Percentiles rank a stretch among this genome's conserved stretches.
Evolutionary conservation across 2,888 invertebrate genomes (phyloP).

Genomic region (Callyntrura sp.): DNA sequence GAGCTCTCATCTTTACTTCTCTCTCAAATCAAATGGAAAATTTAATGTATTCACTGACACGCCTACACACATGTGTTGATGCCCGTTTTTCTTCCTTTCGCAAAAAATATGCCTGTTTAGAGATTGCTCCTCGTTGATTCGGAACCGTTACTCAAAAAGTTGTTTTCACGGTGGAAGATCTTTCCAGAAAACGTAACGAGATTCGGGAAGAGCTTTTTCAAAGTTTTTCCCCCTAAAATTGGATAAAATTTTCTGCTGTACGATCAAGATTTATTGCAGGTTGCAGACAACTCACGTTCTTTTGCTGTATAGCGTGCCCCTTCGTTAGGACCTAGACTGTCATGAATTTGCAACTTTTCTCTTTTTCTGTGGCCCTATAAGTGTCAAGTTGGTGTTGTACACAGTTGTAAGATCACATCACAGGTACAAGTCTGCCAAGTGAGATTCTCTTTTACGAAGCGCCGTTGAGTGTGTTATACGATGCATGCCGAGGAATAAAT

Average conservation of each 20-base stretch:
- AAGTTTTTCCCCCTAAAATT: not conserved
- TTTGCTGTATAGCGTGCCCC: not conserved
- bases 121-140: no score
- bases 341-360: not conserved
- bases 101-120: no score
- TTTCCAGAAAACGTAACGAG: no score
- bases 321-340: not conserved
- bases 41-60: not conserved
- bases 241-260: not conserved
- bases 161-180: no score
- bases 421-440: no score
- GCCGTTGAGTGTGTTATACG: not conserved
- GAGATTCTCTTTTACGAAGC: not conserved
- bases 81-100: no score
- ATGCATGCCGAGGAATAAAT: not conserved
- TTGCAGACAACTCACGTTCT: not conserved
- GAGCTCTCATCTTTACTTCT: not conserved
- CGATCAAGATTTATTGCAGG: slow-evolving; percentile 30
- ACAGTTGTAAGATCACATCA: not conserved
- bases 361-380: not conserved
- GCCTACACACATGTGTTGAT: no score
- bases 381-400: not conserved
- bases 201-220: not conserved
- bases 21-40: slow-evolving; percentile 30
- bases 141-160: no score